A percentile compares a stretch with the other conserved stretches of the same genome.
Evolutionary conservation across 2,797 vertebrate species (phyloP).

Genomic region (Neopelma chrysocephalum): DNA sequence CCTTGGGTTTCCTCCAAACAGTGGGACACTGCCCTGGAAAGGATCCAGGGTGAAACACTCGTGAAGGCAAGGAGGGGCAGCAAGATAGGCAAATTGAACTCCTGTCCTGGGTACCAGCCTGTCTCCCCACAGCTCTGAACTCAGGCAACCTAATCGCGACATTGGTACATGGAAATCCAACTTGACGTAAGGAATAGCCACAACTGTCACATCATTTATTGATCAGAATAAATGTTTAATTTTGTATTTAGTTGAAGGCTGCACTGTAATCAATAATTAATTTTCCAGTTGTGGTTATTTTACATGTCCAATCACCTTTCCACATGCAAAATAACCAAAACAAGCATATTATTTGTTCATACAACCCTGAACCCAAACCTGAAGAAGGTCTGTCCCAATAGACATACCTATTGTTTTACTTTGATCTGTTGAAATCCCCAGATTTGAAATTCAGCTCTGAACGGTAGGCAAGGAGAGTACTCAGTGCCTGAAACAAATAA

Average conservation of each 20-base stretch:
- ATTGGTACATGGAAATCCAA: background rate
- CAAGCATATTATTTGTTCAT: background rate
- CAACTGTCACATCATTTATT: constrained; percentile 38
- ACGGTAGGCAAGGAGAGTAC: background rate
- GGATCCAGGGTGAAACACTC: background rate
- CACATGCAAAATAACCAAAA: constrained; percentile 16
- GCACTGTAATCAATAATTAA: constrained; percentile 3
- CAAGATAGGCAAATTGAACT: background rate
- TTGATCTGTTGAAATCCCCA: background rate
- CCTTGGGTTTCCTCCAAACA: background rate
- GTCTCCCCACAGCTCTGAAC: background rate
- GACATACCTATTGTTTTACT: background rate
- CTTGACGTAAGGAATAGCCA: background rate
- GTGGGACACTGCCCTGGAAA: background rate
- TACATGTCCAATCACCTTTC: constrained; percentile 13
- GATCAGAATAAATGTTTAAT: constrained; percentile 61
- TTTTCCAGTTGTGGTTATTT: constrained; percentile 33
- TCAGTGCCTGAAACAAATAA: background rate
- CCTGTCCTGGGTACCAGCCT: background rate
- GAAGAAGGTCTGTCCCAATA: background rate
- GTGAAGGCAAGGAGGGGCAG: background rate
- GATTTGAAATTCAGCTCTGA: background rate
- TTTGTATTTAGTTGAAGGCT: constrained; percentile 39
- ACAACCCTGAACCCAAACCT: background rate
- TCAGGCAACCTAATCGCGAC: background rate